Evolutionary conservation across 2,113 vertebrate genomes (phyloP), one percentile per base, ranked within the genome.

Genomic region (Cyphomyrus plagiostoma): DNA sequence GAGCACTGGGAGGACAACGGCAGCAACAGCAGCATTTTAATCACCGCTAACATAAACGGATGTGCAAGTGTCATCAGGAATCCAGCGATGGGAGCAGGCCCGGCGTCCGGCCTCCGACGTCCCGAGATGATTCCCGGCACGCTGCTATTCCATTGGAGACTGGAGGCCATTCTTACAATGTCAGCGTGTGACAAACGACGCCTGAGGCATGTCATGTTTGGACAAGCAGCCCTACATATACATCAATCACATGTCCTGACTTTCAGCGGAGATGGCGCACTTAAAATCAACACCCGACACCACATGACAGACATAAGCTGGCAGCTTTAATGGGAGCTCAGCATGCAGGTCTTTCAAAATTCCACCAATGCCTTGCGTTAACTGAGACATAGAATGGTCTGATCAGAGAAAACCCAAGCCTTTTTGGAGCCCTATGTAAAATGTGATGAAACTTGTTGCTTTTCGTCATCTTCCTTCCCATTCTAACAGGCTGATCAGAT

Each of bases 1-100:
- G 89, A 88, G 89, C 90, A 91, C 82, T 91, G 89, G 90, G 89
- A 52, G 50, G 87, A 89, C 89, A 86, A 21, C 91, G 90, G 77
- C 92, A 50, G 50, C 91, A 50, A 23, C 77, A n/a, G 52, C 10
- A 26, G 9, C 21, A 2, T 58, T 17, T 39, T 48, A 53, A 62
- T 49, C 30, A 4, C 19, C 23, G 39, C 53, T 23, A 45, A 46
- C 39, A 85, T 42, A 52, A 85, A 87, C 35, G n/a, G 45, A 46
- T 1, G 3, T 39, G 52, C 23, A 39, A 62, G 46, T 19, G 50
- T 39, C 39, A 11, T 13, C 30, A 39, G 52, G 48, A 11, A 26
- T 58, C 21, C 49, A 11, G 15, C 84, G 89, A 89, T 80, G 89
- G 90, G 66, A 66, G 88, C 1, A 50, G 26, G 90, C 89, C 52